Base-by-base conservation (phyloP, 2,888 invertebrate species). In the Neuroscelio doddi region DNA sequence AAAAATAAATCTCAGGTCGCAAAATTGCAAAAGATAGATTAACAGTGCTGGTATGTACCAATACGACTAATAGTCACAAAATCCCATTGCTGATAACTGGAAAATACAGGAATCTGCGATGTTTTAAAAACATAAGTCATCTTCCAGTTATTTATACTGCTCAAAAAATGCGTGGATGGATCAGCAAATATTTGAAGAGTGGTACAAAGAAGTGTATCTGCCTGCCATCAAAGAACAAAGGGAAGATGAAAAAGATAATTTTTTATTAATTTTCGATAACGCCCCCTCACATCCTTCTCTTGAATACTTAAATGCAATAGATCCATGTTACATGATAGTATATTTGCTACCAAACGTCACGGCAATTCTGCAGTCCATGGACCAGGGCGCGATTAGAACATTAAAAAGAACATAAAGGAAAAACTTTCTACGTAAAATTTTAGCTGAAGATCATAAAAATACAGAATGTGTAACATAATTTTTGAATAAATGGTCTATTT, bases 81-180 rank as follows among this genome's bases (percentile, higher is more conserved):
- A n/a, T n/a, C n/a, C n/a, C n/a, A n/a, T n/a, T n/a, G n/a, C n/a
- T n/a, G n/a, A n/a, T n/a, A n/a, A n/a, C n/a, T n/a, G n/a, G n/a
- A n/a, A n/a, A n/a, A n/a, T n/a, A n/a, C n/a, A n/a, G n/a, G n/a
- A n/a, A n/a, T n/a, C n/a, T n/a, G n/a, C n/a, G n/a, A 1, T 42
- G 42, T 26, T 42, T 42, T 26, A 10, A 42, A 42, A 26, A 26
- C 9, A 10, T 4, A 16, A n/a, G n/a, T n/a, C n/a, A n/a, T n/a
- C n/a, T n/a, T n/a, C n/a, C n/a, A n/a, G n/a, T n/a, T n/a, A n/a
- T n/a, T n/a, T n/a, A n/a, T n/a, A n/a, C n/a, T n/a, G n/a, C n/a
- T n/a, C n/a, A n/a, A n/a, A n/a, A 16, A 73, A 24, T 21, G 74
- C 74, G 1, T 76, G 75, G 75, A 76, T 78, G 73, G 68, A 62